These are phyloP conservation scores for Lateolabrax maculatus DNA, from an alignment of 2,797 vertebrate genomes.

Conservation along the genomic window DNA sequence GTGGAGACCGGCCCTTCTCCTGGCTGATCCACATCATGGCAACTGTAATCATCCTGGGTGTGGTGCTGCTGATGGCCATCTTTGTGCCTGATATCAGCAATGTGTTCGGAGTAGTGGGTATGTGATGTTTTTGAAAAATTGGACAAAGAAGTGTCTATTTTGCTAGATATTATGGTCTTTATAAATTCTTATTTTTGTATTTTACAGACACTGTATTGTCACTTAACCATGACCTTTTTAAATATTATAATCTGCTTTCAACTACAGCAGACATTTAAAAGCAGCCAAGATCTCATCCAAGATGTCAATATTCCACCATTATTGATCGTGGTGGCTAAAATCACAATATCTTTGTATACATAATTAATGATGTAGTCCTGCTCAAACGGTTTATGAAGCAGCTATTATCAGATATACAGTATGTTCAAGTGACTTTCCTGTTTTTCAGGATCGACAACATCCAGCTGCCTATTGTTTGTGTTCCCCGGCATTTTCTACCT, in stretches of 20 bases:
- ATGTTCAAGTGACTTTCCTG: slow-evolving; percentile 7
- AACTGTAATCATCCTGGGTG: slow-evolving; percentile 86
- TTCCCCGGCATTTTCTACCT: slow-evolving; percentile 96
- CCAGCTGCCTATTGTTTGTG: slow-evolving; percentile 93
- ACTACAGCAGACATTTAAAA: slow-evolving; percentile 21
- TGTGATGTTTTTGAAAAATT: slow-evolving; percentile 61
- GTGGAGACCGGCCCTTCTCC: slow-evolving; percentile 85
- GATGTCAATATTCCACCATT: slow-evolving; percentile 41
- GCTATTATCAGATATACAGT: slow-evolving; percentile 24
- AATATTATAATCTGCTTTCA: slow-evolving; percentile 18
- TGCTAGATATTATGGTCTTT: background rate
- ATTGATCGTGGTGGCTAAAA: slow-evolving; percentile 56
- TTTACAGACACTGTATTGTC: background rate
- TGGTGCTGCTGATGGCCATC: slow-evolving; percentile 91
- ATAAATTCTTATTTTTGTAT: background rate
- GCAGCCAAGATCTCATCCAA: slow-evolving; percentile 24
- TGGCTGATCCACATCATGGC: slow-evolving; percentile 87
- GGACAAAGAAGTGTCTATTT: background rate
- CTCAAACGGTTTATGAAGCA: slow-evolving; percentile 47
- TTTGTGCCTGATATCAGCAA: slow-evolving; percentile 94
- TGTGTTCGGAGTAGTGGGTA: slow-evolving; percentile 94
- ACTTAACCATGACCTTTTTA: background rate
- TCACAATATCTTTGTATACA: slow-evolving; percentile 50
- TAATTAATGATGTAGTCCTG: slow-evolving; percentile 59
- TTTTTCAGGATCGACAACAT: slow-evolving; percentile 91